phyloP scores from a whole-genome alignment of 1,140 invertebrate species.

The Liolophura sinensis region DNA sequence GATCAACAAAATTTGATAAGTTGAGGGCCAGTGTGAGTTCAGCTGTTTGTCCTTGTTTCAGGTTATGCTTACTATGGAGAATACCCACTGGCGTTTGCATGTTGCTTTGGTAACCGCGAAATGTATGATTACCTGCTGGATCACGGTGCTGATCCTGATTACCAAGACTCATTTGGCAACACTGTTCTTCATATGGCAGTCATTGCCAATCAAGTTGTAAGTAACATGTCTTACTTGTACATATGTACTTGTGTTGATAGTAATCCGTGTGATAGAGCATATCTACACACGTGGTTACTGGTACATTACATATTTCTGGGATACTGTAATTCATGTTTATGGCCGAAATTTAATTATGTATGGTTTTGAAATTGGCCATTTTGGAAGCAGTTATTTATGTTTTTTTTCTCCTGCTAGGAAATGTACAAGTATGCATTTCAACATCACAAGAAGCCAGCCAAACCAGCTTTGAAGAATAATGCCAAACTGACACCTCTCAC shows the following conservation, averaged over 20 bases:
- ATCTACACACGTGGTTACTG: too few species aligned
- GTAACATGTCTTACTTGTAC: conserved; percentile 30
- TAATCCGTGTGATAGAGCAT: too few species aligned
- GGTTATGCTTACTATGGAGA: conserved; percentile 94
- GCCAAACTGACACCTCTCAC: conserved; percentile 93
- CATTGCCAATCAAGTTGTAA: conserved; percentile 91
- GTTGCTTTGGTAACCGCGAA: conserved; percentile 93
- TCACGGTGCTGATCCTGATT: conserved; percentile 87
- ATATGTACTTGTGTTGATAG: too few species aligned
- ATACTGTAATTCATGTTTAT: too few species aligned
- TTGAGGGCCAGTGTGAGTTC: too few species aligned
- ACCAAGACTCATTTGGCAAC: conserved; percentile 73
- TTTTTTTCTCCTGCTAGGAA: conserved; percentile 66
- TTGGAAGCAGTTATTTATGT: too few species aligned
- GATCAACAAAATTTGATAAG: too few species aligned
- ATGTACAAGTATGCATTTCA: conserved; percentile 98
- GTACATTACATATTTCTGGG: too few species aligned
- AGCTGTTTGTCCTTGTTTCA: conserved; percentile 26
- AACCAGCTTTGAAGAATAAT: conserved; percentile 56
- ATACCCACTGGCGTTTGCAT: conserved; percentile 95
- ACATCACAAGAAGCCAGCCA: conserved; percentile 89
- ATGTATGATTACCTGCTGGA: conserved; percentile 96
- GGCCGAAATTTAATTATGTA: too few species aligned
- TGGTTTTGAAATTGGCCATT: too few species aligned
- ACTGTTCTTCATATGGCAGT: conserved; percentile 99